These are phyloP conservation scores for Callipepla squamata DNA, from an alignment of 2,113 vertebrate species.

Conservation along the genomic window DNA sequence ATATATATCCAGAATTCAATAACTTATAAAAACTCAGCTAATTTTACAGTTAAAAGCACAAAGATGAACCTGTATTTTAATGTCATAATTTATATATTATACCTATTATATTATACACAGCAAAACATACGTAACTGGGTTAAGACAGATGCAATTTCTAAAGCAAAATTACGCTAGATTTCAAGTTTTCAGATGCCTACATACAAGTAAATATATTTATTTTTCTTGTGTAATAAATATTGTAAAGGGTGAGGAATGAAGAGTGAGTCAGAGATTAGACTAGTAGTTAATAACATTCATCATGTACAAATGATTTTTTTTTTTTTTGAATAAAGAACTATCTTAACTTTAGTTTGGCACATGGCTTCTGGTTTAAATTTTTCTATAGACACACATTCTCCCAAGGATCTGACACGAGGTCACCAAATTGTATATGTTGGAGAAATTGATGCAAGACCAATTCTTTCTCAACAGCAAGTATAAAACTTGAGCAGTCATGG, in stretches of 20 bases:
- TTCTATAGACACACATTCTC: background rate
- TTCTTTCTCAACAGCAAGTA: background rate
- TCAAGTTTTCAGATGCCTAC: background rate
- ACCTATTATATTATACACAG: background rate
- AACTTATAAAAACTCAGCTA: background rate
- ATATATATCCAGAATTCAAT: background rate
- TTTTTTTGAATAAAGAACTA: background rate
- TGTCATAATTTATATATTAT: background rate
- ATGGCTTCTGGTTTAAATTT: background rate
- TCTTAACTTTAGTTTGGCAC: background rate
- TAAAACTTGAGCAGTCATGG: background rate
- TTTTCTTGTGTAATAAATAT: background rate
- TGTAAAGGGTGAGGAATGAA: background rate
- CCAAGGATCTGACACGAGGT: background rate
- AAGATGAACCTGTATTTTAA: background rate
- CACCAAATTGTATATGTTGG: background rate
- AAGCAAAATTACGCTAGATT: background rate
- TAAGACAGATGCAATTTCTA: background rate
- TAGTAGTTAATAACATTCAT: background rate
- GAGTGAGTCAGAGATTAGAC: background rate
- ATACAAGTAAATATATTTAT: background rate
- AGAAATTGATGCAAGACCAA: background rate
- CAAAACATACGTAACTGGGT: background rate
- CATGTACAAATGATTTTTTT: fast-evolving
- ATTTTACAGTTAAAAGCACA: background rate